These are phyloP conservation scores for Holocentrus rufus DNA, from an alignment of 2,797 vertebrate genomes.

Conservation along the genomic window DNA sequence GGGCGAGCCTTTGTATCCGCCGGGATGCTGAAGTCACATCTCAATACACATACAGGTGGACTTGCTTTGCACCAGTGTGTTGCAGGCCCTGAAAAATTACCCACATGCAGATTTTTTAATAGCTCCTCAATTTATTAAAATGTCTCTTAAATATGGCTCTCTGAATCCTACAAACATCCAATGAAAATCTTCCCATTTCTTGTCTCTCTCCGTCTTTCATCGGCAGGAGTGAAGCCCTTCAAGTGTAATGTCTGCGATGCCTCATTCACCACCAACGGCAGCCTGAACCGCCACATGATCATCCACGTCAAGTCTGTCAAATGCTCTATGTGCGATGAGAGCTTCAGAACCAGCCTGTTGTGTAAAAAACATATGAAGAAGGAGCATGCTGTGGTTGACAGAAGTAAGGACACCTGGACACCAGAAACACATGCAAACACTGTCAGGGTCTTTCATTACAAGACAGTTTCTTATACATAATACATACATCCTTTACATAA, in stretches of 20 bases:
- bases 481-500: too few species aligned
- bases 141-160: too few species aligned
- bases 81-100: background rate
- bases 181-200: background rate
- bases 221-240: constrained; percentile 93
- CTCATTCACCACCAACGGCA: constrained; percentile 97
- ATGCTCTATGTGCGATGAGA: constrained; percentile 92
- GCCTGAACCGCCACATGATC: constrained; percentile 96
- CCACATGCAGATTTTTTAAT: too few species aligned
- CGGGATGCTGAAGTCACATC: constrained; percentile 96
- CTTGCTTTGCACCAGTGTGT: background rate
- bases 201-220: background rate
- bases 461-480: background rate
- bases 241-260: constrained; percentile 91
- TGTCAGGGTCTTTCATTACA: background rate
- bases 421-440: background rate
- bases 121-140: too few species aligned
- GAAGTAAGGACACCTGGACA: constrained; percentile 70
- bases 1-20: constrained; percentile 96
- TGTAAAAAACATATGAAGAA: constrained; percentile 96
- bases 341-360: constrained; percentile 91
- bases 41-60: constrained; percentile 96
- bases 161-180: background rate
- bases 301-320: constrained; percentile 95
- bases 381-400: constrained; percentile 84